Conservation (phyloP, 2,113 vertebrate species). For the Butorides virescens region DNA sequence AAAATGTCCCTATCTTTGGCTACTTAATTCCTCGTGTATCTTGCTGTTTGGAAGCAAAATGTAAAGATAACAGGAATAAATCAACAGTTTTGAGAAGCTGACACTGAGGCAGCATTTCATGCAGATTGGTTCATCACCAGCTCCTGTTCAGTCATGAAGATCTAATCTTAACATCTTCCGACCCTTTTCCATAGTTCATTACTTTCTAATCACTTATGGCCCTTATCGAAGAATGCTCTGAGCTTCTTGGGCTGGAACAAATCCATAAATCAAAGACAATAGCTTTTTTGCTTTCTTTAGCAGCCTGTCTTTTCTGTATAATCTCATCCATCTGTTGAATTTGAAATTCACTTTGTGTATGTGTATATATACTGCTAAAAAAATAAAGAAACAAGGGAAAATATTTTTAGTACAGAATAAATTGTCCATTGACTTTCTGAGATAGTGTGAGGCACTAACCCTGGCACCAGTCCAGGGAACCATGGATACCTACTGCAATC, state of each 20-base stretch:
- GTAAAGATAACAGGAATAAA: conserved; percentile 25
- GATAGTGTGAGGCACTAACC: background rate
- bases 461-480: background rate
- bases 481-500: background rate
- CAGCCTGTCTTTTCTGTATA: background rate
- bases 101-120: conserved; percentile 17
- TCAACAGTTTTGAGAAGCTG: conserved; percentile 10
- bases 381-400: background rate
- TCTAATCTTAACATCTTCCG: conserved; percentile 54
- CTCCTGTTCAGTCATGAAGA: conserved; percentile 29
- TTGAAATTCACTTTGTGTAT: background rate
- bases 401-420: background rate
- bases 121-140: conserved; percentile 10
- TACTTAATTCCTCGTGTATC: background rate
- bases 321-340: background rate
- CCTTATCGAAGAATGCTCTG: conserved; percentile 17
- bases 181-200: conserved; percentile 53
- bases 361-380: background rate
- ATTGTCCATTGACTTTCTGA: background rate
- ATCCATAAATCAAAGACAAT: conserved; percentile 62
- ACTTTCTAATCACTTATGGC: conserved; percentile 56
- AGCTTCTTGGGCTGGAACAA: conserved; percentile 42
- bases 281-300: background rate
- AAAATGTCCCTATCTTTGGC: background rate
- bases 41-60: background rate